Evolutionary conservation across 2,797 vertebrate genomes (phyloP).

Genomic region (Lutjanus argentimaculatus): DNA sequence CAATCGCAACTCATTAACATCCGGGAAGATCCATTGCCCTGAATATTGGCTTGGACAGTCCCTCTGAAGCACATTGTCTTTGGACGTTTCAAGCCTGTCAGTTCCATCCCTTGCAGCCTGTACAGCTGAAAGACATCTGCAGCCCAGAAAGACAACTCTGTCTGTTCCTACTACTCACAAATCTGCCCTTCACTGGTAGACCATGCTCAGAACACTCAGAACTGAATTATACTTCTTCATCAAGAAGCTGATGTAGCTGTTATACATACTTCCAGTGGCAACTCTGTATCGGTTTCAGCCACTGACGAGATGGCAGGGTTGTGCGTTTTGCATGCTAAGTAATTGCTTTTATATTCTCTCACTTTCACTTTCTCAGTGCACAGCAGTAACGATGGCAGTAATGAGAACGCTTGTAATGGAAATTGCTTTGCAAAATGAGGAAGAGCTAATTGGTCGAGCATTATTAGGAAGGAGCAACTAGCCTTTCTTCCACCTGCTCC

Average conservation of each 20-base stretch:
- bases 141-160: constrained; percentile 45
- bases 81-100: constrained; percentile 77
- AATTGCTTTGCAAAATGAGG: constrained; percentile 15
- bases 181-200: constrained; percentile 27
- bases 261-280: constrained; percentile 5
- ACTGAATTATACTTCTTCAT: constrained; percentile 1
- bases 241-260: background rate
- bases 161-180: constrained; percentile 33
- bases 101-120: constrained; percentile 55
- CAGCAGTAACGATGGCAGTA: constrained; percentile 6
- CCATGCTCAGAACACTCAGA: constrained; percentile 16
- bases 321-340: constrained; percentile 12
- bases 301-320: background rate
- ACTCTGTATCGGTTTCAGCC: background rate
- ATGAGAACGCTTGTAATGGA: constrained; percentile 21
- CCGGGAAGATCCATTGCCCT: constrained; percentile 75
- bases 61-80: constrained; percentile 74
- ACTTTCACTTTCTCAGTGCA: constrained; percentile 2
- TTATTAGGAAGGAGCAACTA: constrained; percentile 7
- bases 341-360: constrained; percentile 8
- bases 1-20: constrained; percentile 77
- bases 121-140: constrained; percentile 75
- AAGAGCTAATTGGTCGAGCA: constrained; percentile 19
- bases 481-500: background rate
- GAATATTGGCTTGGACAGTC: constrained; percentile 80